Evolutionary conservation across 1,140 invertebrate genomes (phyloP), one percentile per base, ranked within the genome.

Genomic region (Lordiphosa collinella): DNA sequence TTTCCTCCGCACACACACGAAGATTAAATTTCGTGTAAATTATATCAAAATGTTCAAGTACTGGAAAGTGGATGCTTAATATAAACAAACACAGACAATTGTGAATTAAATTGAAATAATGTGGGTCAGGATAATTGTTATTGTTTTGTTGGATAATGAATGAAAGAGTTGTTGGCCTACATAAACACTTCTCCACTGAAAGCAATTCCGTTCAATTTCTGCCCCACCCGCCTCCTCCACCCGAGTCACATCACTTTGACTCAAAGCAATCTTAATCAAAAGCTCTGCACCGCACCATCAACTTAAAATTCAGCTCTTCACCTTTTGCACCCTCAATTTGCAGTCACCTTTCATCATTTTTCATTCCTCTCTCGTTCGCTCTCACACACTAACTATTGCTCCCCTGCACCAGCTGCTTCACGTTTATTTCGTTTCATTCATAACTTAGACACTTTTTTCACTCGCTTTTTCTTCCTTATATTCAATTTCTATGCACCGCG

Each of bases 401-500:
- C 4, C 25, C 49, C 18, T 38, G 16, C 40, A 35, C 14, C 58
- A 16, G 18, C 61, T 11, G 44, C 66, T 78, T 29, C 44, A 65
- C 37, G 44, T 44, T 51, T 29, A 37, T 51, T 37, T 52, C 47
- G 49, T 32, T 18, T 58, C 68, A 65, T 64, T 58, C 66, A 70
- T 63, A 70, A 63, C 66, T 34, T 38, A 58, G 58, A 48, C 12
- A 32, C 49, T 34, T 51, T 52, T 51, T 46, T 25, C 32, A n/a
- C 40, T 46, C 46, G 12, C 54, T 43, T 53, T 34, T 56, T 60
- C 70, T 47, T 35, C 44, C 57, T 67, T 65, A 69, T 79, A 79
- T 79, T 79, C 75, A 79, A 79, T 80, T 80, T 80, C 70, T 71
- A 66, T 74, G 75, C 75, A 74, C 40, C 55, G 50, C 62, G 65